Evolutionary conservation across 2,113 vertebrate genomes (phyloP), one percentile per base, ranked within the genome.

Genomic region (Phoenicopterus ruber): DNA sequence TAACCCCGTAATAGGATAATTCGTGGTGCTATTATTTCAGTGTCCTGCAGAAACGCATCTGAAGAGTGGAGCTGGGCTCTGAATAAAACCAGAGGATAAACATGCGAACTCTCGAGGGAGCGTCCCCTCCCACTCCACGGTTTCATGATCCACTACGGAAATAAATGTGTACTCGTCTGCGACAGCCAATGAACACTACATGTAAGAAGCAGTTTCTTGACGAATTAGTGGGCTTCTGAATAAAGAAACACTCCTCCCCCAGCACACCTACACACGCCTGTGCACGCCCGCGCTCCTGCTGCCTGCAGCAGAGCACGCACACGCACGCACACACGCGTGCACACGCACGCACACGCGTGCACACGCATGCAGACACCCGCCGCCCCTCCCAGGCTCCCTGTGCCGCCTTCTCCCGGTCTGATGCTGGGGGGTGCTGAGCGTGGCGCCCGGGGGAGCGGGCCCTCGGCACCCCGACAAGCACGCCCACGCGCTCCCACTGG

Each of bases 401-500:
- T 52, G 42, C 90, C 7, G 0, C 61, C 49, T 46, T 25, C 50
- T 79, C 58, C 79, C 67, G 3, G 80, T 63, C 28, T 4, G 42
- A 17, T 57, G 71, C 80, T 3, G 74, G 85, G 77, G 11, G 52
- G n/a, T 40, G 88, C 46, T 2, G 62, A 13, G 63, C n/a, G 3
- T 22, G 6, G 82, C 2, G 9, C 65, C 36, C 5, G 0, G 67
- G 77, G 70, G 82, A 76, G 94, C 83, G 96, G 96, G 96, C 81
- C 65, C 26, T 31, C 31, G 2, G 65, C 61, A 52, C 96, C 86
- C 90, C 82, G 92, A 79, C 38, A 29, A 59, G 72, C 57, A 5
- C 52, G 4, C 97, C 96, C 95, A 88, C 90, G 1, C 94, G 77
- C 91, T 17, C 96, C 97, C 94, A 96, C 95, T 28, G 58, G 9